These are phyloP conservation scores for Choristoneura rosaceana DNA, from an alignment of 2,888 invertebrate species.

Conservation along the genomic window DNA sequence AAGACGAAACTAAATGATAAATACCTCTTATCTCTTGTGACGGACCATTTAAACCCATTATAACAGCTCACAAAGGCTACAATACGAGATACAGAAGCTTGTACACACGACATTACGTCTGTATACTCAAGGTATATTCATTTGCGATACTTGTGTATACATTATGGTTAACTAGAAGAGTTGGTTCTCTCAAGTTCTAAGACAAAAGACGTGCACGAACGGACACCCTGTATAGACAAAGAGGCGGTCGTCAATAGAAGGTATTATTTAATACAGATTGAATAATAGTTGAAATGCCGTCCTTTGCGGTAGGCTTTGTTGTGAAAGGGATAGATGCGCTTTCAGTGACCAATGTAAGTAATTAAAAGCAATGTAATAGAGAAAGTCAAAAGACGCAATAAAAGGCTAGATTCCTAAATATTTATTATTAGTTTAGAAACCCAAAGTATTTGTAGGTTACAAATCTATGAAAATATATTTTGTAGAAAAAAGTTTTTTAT, in stretches of 20 bases:
- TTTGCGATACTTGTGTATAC: neutral
- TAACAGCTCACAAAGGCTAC: slow-evolving; percentile 20
- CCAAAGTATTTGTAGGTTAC: too few species aligned
- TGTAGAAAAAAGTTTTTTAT: too few species aligned
- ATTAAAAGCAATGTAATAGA: too few species aligned
- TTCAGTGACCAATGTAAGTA: too few species aligned
- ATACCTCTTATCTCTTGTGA: slow-evolving; percentile 22
- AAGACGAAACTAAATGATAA: slow-evolving; percentile 37
- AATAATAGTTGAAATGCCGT: slow-evolving; percentile 14
- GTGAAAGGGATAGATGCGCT: neutral
- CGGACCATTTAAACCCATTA: slow-evolving; percentile 28
- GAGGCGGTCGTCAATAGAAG: slow-evolving; percentile 42
- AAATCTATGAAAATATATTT: too few species aligned
- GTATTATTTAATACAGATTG: slow-evolving; percentile 45
- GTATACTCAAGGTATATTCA: neutral
- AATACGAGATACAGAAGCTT: slow-evolving; percentile 12
- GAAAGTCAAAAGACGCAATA: too few species aligned
- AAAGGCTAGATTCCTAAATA: too few species aligned
- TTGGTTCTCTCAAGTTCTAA: slow-evolving; percentile 46
- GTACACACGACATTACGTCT: slow-evolving; percentile 5
- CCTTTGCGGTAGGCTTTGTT: neutral
- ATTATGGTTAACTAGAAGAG: slow-evolving; percentile 31
- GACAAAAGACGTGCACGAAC: slow-evolving; percentile 47
- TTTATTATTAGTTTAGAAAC: too few species aligned
- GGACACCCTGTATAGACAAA: slow-evolving; percentile 44